Conservation (phyloP, 2,888 invertebrate species). For the Mechanitis messenoides region DNA sequence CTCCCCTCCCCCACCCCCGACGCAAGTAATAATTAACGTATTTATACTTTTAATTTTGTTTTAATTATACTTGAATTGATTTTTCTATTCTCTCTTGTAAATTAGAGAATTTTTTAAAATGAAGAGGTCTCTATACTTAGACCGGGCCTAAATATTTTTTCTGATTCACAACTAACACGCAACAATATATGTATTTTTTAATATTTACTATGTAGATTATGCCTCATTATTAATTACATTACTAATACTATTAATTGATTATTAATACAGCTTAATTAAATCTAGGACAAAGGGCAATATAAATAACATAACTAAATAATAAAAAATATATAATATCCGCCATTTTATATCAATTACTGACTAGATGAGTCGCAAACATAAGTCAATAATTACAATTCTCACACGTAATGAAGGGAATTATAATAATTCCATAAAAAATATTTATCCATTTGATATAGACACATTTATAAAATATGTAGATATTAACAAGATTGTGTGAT, state of each 20-base stretch:
- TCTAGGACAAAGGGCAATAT: not conserved
- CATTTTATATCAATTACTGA: not conserved
- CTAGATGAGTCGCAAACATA: not conserved
- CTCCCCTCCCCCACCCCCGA: too few species aligned
- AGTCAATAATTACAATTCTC: not conserved
- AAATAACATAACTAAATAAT: not conserved
- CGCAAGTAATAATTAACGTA: too few species aligned
- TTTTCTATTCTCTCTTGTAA: too few species aligned
- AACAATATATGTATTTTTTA: too few species aligned
- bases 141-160: too few species aligned
- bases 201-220: too few species aligned
- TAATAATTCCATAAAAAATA: not conserved
- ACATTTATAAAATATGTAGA: constrained; percentile 2
- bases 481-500: not conserved
- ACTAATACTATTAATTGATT: not conserved
- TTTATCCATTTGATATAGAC: not conserved
- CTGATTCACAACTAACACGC: too few species aligned
- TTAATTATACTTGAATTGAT: too few species aligned
- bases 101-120: too few species aligned
- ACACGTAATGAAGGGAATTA: not conserved
- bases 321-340: not conserved
- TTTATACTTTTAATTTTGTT: too few species aligned
- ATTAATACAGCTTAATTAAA: not conserved
- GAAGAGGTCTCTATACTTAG: too few species aligned
- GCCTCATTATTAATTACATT: too few species aligned